These are phyloP conservation scores for Oryzaephilus surinamensis DNA, from an alignment of 1,140 invertebrate genomes.

Conservation along the genomic window DNA sequence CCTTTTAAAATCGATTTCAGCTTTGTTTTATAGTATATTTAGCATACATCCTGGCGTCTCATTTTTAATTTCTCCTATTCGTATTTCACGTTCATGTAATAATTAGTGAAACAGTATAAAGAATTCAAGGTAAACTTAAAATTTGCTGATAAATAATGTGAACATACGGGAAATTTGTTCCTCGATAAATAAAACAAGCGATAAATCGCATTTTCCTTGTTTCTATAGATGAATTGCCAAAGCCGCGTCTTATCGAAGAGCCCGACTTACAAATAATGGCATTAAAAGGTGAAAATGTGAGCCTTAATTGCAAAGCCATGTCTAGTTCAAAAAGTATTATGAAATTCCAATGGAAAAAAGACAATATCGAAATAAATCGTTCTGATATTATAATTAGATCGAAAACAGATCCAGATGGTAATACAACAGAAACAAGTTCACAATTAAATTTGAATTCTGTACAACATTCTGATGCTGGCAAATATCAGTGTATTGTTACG, in stretches of 20 bases:
- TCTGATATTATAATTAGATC: conserved; percentile 22
- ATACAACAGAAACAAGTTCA: conserved; percentile 46
- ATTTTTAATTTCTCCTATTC: too few species aligned
- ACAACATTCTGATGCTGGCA: conserved; percentile 65
- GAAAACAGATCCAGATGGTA: conserved; percentile 30
- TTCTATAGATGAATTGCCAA: conserved; percentile 61
- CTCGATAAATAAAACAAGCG: too few species aligned
- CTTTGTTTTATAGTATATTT: too few species aligned
- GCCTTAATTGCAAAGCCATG: conserved; percentile 68
- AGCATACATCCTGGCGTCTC: too few species aligned
- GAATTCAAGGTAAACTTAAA: too few species aligned
- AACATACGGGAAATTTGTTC: too few species aligned
- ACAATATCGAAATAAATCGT: conserved; percentile 61
- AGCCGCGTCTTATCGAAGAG: conserved; percentile 72
- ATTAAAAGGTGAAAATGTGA: conserved; percentile 74
- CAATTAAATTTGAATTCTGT: conserved; percentile 61
- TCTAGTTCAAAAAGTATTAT: conserved; percentile 48
- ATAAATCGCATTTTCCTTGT: too few species aligned
- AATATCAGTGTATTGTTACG: conserved; percentile 86
- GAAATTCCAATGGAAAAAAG: conserved; percentile 79
- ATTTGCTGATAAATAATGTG: too few species aligned
- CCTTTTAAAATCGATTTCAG: too few species aligned
- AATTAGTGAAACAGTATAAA: too few species aligned
- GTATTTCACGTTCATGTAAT: too few species aligned
- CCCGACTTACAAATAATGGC: conserved; percentile 70